Conservation (phyloP, 2,888 invertebrate species). For the Amphipoea lucens region DNA sequence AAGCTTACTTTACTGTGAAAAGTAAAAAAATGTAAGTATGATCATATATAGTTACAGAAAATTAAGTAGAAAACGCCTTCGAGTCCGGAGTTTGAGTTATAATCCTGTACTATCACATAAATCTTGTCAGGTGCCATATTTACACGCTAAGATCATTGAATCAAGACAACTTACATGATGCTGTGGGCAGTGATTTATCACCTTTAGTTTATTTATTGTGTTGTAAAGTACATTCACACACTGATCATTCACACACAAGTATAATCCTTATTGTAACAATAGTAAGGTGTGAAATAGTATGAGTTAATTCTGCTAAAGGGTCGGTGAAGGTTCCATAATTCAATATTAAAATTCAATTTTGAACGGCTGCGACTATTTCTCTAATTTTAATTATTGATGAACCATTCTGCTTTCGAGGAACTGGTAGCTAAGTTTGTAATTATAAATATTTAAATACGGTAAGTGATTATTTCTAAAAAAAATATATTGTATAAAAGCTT, state of each 20-base stretch:
- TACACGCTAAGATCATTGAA: slow-evolving; percentile 58
- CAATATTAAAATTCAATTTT: slow-evolving; percentile 58
- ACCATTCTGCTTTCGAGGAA: not conserved
- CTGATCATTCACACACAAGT: not conserved
- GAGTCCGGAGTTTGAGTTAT: slow-evolving; percentile 40
- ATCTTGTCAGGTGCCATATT: slow-evolving; percentile 60
- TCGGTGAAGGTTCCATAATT: slow-evolving; percentile 50
- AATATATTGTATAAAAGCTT: no score
- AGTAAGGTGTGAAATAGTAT: slow-evolving; percentile 20
- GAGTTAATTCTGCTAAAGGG: slow-evolving; percentile 17
- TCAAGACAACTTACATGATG: slow-evolving; percentile 57
- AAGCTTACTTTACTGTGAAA: no score
- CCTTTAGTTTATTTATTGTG: slow-evolving; percentile 60
- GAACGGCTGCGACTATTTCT: slow-evolving; percentile 35
- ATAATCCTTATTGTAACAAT: not conserved
- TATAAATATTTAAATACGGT: no score
- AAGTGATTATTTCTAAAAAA: no score
- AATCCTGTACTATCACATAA: slow-evolving; percentile 40
- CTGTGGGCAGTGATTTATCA: slow-evolving; percentile 59
- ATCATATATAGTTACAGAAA: slow-evolving; percentile 24
- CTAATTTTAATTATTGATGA: slow-evolving; percentile 53
- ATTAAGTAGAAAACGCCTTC: slow-evolving; percentile 40
- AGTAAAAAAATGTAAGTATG: not conserved
- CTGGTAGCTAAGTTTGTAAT: not conserved
- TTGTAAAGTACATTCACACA: slow-evolving; percentile 3